phyloP scores from a whole-genome alignment of 2,888 invertebrate species.

The Mythimna lalbum region DNA sequence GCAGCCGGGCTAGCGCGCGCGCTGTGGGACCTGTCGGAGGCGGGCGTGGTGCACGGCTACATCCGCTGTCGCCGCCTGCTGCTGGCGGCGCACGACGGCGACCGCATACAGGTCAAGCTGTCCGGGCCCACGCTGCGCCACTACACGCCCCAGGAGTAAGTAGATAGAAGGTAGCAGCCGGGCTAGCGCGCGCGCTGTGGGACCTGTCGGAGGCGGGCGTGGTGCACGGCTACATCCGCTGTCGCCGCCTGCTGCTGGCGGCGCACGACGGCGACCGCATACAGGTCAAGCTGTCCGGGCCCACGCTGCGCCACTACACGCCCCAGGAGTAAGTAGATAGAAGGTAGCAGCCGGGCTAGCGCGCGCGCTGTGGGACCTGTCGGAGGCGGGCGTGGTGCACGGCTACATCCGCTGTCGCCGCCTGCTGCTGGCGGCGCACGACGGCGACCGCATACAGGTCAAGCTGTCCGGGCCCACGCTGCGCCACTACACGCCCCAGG shows the following conservation, averaged over 20 bases:
- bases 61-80: conserved; percentile 95
- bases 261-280: conserved; percentile 92
- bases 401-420: conserved; percentile 96
- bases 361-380: conserved; percentile 96
- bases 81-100: conserved; percentile 93
- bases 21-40: conserved; percentile 96
- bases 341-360: conserved; percentile 96
- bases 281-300: conserved; percentile 95
- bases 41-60: conserved; percentile 95
- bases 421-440: conserved; percentile 94
- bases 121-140: conserved; percentile 95
- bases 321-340: conserved; percentile 92
- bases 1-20: conserved; percentile 95
- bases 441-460: conserved; percentile 92
- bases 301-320: conserved; percentile 93
- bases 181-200: conserved; percentile 96
- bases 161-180: conserved; percentile 93
- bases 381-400: conserved; percentile 95
- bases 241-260: conserved; percentile 95
- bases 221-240: conserved; percentile 96
- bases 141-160: conserved; percentile 92
- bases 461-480: conserved; percentile 96
- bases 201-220: conserved; percentile 96
- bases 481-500: conserved; percentile 90
- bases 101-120: conserved; percentile 94